Conservation (phyloP, 2,888 invertebrate species). For the Hanleya hanleyi region DNA sequence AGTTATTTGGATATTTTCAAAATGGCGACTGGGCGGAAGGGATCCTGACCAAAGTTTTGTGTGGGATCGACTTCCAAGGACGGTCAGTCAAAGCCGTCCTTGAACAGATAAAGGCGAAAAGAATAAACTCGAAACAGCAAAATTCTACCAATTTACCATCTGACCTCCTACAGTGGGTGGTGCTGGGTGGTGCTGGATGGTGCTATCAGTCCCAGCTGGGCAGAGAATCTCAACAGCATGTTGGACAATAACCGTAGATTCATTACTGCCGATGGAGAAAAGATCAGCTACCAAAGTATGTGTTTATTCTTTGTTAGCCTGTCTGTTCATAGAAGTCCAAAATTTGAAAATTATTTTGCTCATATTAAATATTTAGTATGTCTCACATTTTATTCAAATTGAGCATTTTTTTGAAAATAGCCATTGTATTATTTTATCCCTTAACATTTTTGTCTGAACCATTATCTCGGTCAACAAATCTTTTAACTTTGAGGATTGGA, state of each 20-base stretch:
- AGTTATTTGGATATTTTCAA: constrained; percentile 65
- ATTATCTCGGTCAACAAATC: too few species aligned
- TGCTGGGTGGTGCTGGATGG: constrained; percentile 71
- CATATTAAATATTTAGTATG: too few species aligned
- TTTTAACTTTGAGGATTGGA: too few species aligned
- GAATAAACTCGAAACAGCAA: constrained; percentile 44
- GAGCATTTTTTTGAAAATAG: too few species aligned
- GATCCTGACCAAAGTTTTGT: constrained; percentile 59
- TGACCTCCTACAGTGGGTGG: constrained; percentile 62
- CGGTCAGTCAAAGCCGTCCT: constrained; percentile 57
- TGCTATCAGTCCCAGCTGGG: constrained; percentile 64
- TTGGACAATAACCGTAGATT: constrained; percentile 58
- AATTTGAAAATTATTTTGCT: too few species aligned
- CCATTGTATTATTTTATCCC: too few species aligned
- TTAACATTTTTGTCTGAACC: too few species aligned
- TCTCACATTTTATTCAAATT: too few species aligned
- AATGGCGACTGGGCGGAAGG: constrained; percentile 65
- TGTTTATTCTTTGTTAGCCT: too few species aligned
- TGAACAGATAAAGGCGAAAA: constrained; percentile 48
- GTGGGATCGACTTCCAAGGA: constrained; percentile 57
- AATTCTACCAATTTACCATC: constrained; percentile 45
- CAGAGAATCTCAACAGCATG: constrained; percentile 64
- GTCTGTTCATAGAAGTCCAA: too few species aligned
- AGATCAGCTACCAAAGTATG: constrained; percentile 27
- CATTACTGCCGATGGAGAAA: constrained; percentile 62